Base-by-base conservation (phyloP, 1,140 invertebrate genomes). In the Drosophila burlai region DNA sequence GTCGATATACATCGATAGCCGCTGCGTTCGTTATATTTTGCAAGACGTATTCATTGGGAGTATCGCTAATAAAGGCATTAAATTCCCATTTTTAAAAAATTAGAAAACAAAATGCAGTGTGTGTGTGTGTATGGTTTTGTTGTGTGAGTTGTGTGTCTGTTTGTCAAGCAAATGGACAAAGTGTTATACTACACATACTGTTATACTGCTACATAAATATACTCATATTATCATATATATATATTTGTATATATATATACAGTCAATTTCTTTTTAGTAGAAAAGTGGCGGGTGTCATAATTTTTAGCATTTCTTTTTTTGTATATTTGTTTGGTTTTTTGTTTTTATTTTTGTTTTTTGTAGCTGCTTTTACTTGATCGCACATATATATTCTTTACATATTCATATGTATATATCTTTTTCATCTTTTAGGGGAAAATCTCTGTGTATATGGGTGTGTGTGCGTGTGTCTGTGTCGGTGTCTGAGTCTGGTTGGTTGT, bases 201-300 rank as follows among this genome's bases (percentile, higher is more conserved):
- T 86, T 86, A 86, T 86, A 82, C 83, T 71, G 83, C 75, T 85
- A 82, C 68, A 82, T 86, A 85, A 82, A 79, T 86, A 81, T 76
- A 76, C 65, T 71, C 74, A 76, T 83, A 73, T 74, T 76, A 75
- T 75, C 49, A 68, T 69, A 80, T 80, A 76, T 64, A 71, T 83
- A 78, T 79, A 79, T 72, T 46, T 80, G 69, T 84, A 65, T 76
- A 67, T 83, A 83, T 80, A 83, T 86, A 83, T 74, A 89, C 84
- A 89, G 76, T 86, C 81, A 52, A 89, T 86, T 73, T 72, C 45
- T 71, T 71, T 81, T 85, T 67, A 89, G 77, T 87, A 84, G 77
- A 87, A 87, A 87, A 87, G 84, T 89, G 85, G 83, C 83, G 83
- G 83, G 83, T 89, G 84, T 87, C 84, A 87, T 89, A 89, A 76